Conservation (phyloP, 1,140 invertebrate species). For the Teleogryllus occipitalis region DNA sequence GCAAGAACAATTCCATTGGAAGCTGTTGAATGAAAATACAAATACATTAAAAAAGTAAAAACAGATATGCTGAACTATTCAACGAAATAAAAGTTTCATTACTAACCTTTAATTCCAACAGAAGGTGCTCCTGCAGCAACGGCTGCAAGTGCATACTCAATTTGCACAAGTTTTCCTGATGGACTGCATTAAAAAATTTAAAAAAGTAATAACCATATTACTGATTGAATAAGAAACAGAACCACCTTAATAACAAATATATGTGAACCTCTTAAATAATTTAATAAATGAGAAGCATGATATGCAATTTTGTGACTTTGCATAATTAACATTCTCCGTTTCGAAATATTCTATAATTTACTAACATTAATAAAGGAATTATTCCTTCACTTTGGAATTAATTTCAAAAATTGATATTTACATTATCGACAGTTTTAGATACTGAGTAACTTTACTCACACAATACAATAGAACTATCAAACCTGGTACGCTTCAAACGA, state of each 20-base stretch:
- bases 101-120: constrained; percentile 91
- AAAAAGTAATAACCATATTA: not conserved
- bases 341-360: too few relatives aligned
- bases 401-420: too few relatives aligned
- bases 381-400: too few relatives aligned
- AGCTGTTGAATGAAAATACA: constrained; percentile 47
- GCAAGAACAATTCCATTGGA: constrained; percentile 93
- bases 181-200: constrained; percentile 61
- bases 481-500: too few relatives aligned
- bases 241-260: not conserved
- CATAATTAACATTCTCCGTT: not conserved
- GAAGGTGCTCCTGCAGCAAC: constrained; percentile 97
- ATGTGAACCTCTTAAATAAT: not conserved
- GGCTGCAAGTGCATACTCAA: constrained; percentile 98
- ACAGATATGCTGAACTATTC: not conserved
- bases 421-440: too few relatives aligned
- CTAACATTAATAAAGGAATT: too few relatives aligned
- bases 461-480: too few relatives aligned
- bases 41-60: constrained; percentile 24
- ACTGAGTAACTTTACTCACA: too few relatives aligned
- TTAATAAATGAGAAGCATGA: not conserved
- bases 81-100: not conserved
- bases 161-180: constrained; percentile 98
- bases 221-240: too few relatives aligned
- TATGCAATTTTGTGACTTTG: not conserved